Evolutionary conservation across 2,113 vertebrate genomes (phyloP).

Genomic region (Chlorodrepanis virens): DNA sequence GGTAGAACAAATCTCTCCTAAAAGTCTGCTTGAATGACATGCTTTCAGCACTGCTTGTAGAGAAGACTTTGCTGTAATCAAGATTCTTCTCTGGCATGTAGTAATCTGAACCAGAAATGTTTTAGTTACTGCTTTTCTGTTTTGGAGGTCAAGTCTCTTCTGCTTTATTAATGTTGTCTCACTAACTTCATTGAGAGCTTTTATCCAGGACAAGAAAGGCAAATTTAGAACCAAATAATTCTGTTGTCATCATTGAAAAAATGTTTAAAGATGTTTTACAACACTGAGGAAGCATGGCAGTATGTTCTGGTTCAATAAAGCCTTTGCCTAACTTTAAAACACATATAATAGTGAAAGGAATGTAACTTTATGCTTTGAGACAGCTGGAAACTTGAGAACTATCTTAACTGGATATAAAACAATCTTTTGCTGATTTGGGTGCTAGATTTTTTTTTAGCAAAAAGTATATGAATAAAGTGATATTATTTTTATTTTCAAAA

Average conservation of each 20-base stretch:
- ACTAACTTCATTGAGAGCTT: neutral
- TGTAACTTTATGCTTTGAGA: neutral
- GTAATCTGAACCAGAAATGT: neutral
- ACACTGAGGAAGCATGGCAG: neutral
- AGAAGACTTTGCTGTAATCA: neutral
- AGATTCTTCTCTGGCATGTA: neutral
- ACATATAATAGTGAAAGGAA: neutral
- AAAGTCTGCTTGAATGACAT: neutral
- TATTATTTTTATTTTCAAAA: neutral
- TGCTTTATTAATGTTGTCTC: neutral
- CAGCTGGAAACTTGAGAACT: neutral
- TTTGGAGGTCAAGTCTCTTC: neutral
- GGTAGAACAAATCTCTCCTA: neutral
- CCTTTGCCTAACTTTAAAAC: neutral
- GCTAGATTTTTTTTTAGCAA: neutral
- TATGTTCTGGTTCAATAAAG: neutral
- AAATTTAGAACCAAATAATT: neutral
- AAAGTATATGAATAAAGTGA: neutral
- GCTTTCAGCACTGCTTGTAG: neutral
- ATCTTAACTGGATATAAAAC: neutral
- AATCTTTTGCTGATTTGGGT: neutral
- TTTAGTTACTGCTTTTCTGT: neutral
- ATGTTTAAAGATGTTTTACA: neutral
- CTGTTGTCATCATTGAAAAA: neutral
- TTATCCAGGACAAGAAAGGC: neutral